Evolutionary conservation across 1,140 invertebrate genomes (phyloP).

Genomic region (Atopsyche davidsoni): DNA sequence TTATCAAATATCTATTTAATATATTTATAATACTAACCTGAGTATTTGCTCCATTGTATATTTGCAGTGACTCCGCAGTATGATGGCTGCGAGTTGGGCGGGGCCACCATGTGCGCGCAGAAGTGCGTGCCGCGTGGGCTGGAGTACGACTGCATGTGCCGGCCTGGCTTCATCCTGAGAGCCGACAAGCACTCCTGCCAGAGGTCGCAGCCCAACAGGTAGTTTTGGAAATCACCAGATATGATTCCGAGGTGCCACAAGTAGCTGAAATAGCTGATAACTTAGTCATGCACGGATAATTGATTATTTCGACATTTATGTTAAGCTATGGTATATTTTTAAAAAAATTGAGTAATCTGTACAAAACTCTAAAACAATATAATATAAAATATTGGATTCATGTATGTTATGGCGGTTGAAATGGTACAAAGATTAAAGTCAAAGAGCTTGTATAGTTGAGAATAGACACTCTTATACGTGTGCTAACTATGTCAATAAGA

Average conservation of each 20-base stretch:
- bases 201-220: slow-evolving; percentile 33
- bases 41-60: background rate
- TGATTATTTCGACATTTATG: background rate
- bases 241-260: background rate
- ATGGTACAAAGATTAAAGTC: background rate
- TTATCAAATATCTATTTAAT: background rate
- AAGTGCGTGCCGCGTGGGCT: slow-evolving; percentile 61
- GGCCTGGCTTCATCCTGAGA: slow-evolving; percentile 56
- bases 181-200: slow-evolving; percentile 53
- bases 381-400: background rate
- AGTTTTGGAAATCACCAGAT: slow-evolving; percentile 19
- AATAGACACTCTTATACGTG: too few species aligned
- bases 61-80: slow-evolving; percentile 5
- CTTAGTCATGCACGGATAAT: too few species aligned
- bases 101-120: slow-evolving; percentile 64
- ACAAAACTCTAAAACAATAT: background rate
- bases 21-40: background rate
- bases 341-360: slow-evolving; percentile 5
- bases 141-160: slow-evolving; percentile 70
- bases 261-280: too few species aligned
- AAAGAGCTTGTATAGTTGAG: too few species aligned
- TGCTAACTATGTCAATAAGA: too few species aligned
- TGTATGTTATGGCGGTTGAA: background rate
- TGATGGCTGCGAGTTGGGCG: slow-evolving; percentile 36
- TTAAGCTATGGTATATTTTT: background rate